Conservation (phyloP, 2,113 vertebrate species). For the Leptosomus discolor region DNA sequence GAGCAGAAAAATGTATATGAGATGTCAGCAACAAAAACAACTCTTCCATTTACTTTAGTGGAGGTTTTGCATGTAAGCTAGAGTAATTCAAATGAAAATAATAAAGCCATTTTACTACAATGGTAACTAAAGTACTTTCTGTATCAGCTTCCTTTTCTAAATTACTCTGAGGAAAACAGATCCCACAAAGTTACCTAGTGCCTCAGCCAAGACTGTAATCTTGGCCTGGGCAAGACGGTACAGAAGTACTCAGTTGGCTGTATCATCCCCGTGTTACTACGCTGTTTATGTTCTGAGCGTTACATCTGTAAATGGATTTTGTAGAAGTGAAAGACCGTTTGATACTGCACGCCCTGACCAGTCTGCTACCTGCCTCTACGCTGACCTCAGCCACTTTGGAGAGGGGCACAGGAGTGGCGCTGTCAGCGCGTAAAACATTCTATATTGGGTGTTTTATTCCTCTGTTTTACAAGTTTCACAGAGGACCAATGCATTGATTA, state of each 20-base stretch:
- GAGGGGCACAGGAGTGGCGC: background rate
- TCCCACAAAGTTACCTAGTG: background rate
- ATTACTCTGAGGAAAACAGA: background rate
- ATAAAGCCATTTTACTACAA: background rate
- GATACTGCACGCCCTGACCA: background rate
- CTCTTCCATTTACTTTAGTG: background rate
- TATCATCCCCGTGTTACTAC: background rate
- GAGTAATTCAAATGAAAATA: background rate
- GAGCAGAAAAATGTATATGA: background rate
- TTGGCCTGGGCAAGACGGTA: background rate
- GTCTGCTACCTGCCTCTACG: background rate
- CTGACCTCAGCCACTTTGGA: background rate
- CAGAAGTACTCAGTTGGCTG: background rate
- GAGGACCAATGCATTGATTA: background rate
- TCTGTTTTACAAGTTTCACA: background rate
- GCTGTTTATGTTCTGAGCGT: conserved; percentile 26
- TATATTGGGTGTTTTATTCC: background rate
- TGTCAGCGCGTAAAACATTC: background rate
- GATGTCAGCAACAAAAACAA: background rate
- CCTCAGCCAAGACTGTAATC: background rate
- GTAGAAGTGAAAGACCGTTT: background rate
- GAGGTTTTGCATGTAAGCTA: background rate
- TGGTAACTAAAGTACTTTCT: background rate
- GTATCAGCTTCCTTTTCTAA: background rate
- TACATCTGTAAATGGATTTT: conserved; percentile 58